These are phyloP conservation scores for Sclerurus mexicanus DNA, from an alignment of 2,113 vertebrate genomes.

Conservation along the genomic window DNA sequence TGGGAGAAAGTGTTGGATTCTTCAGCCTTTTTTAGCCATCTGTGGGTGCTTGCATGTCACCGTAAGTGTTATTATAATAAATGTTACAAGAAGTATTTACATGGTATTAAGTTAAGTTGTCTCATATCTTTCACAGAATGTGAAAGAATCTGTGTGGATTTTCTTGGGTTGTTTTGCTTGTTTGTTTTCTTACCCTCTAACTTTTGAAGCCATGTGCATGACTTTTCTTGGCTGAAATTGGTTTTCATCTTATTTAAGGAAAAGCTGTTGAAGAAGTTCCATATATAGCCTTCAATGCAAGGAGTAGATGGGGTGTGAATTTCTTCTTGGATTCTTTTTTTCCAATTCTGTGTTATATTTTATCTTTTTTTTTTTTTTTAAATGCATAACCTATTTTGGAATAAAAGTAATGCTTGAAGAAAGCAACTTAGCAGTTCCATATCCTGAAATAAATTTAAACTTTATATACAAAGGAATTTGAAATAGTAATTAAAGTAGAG, in stretches of 20 bases:
- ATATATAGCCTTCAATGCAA: not conserved
- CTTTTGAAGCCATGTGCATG: not conserved
- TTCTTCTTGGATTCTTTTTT: not conserved
- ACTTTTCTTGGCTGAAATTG: not conserved
- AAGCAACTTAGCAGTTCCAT: not conserved
- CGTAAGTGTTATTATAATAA: not conserved
- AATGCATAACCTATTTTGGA: not conserved
- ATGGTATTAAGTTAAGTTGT: not conserved
- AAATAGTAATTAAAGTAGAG: not conserved
- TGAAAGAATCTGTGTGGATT: not conserved
- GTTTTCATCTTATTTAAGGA: not conserved
- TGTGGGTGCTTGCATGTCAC: not conserved
- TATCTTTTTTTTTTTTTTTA: not conserved
- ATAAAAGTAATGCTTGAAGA: not conserved
- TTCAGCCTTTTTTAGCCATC: conserved; percentile 17
- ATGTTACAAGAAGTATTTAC: not conserved
- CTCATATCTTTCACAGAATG: not conserved
- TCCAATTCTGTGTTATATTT: not conserved
- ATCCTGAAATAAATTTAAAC: not conserved
- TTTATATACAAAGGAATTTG: not conserved
- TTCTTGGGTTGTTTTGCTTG: rapidly evolving
- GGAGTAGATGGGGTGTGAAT: not conserved
- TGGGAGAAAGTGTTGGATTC: not conserved
- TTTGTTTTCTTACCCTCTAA: not conserved
- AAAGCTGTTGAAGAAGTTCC: not conserved